Base-by-base conservation (phyloP, 2,888 invertebrate species). In the Ischnus inquisitorius region DNA sequence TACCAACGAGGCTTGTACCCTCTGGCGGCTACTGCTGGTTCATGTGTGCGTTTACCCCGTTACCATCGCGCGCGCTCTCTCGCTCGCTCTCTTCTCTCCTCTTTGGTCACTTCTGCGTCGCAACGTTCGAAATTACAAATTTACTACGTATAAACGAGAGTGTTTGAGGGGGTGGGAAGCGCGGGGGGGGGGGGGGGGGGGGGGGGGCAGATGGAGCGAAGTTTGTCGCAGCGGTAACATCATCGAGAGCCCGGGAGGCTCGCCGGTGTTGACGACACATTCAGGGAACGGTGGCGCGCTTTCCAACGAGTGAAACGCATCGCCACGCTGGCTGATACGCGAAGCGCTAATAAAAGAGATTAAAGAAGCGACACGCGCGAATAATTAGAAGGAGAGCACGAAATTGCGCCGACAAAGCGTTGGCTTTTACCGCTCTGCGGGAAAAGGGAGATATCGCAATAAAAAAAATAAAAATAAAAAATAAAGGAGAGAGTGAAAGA, bases 91-190 rank as follows among this genome's bases (percentile, higher is more conserved):
- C n/a, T n/a, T n/a, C n/a, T n/a, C n/a, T 3, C 57, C 71, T 65
- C 72, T 60, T 71, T 60, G 74, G 74, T 62, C 19, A 1, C 19
- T 19, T 19, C 19, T 51, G 69, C 81, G 65, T 84, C 69, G 65
- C 74, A 79, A 71, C 69, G 75, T 75, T 82, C 62, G 79, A 82
- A 84, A 86, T 84, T 86, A 84, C 85, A 69, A 86, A 86, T 84
- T 86, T 84, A 86, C 77, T 74, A 65, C 84, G 82, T 34, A 68
- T 82, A 79, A 84, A 75, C 79, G 80, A 77, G 74, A 75, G 76
- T 60, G 79, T 54, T 57, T 48, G 43, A 10, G 16, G 5, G 14
- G 28, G n/a, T n/a, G n/a, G n/a, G n/a, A n/a, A n/a, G n/a, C n/a
- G n/a, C n/a, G n/a, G n/a, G n/a, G n/a, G n/a, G n/a, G n/a, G n/a